phyloP scores from a whole-genome alignment of 2,888 invertebrate species.

The Conistra vaccinii region DNA sequence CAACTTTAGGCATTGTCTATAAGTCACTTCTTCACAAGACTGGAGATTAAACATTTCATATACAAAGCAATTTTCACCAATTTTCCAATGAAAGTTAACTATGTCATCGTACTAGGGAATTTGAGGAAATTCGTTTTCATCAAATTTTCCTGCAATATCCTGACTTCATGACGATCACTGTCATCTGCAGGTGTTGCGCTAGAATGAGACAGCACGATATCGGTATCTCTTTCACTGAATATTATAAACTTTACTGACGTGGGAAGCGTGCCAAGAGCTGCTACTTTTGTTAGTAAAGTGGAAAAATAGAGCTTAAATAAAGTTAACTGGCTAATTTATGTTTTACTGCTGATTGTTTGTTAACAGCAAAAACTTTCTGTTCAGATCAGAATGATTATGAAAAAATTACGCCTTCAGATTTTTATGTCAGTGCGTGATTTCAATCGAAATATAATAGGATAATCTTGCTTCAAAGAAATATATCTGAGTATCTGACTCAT shows the following conservation, averaged over 20 bases:
- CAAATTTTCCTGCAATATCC: slow-evolving; percentile 6
- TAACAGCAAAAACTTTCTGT: slow-evolving; percentile 19
- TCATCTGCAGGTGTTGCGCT: slow-evolving; percentile 61
- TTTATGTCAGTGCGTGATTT: too few relatives aligned
- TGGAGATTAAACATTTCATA: background rate
- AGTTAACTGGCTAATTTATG: slow-evolving; percentile 64
- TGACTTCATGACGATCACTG: slow-evolving; percentile 45
- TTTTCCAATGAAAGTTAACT: background rate
- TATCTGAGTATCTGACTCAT: slow-evolving; percentile 27
- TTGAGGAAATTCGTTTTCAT: slow-evolving; percentile 22
- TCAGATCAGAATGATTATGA: background rate
- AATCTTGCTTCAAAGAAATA: slow-evolving; percentile 12
- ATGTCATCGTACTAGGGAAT: background rate
- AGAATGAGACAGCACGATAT: slow-evolving; percentile 56
- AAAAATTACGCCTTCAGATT: background rate
- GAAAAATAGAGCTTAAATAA: slow-evolving; percentile 73
- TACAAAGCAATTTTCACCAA: background rate
- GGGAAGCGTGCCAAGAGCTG: slow-evolving; percentile 79
- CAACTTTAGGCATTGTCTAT: background rate
- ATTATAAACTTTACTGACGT: slow-evolving; percentile 76
- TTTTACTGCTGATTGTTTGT: slow-evolving; percentile 50
- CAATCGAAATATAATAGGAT: background rate
- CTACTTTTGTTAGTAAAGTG: slow-evolving; percentile 73
- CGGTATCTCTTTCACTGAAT: slow-evolving; percentile 67
- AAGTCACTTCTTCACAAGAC: background rate